Base-by-base conservation (phyloP, 1,140 invertebrate species). In the Drosophila lacteicornis region DNA sequence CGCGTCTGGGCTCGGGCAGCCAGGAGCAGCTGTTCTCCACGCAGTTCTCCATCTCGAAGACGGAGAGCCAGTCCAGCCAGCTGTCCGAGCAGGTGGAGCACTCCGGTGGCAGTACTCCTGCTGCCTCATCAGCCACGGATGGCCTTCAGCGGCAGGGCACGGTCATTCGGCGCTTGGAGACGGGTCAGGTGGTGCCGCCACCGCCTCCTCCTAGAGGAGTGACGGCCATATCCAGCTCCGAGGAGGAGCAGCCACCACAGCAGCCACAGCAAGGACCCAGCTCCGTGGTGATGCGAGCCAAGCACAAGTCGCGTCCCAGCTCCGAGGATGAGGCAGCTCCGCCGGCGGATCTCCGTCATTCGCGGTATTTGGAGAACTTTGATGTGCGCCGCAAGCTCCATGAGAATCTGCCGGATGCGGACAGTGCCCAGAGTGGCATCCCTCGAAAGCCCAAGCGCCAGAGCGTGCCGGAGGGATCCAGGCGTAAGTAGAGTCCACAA, bases 31-130 rank as follows among this genome's bases (percentile, higher is more conserved):
- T 93, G 11, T 93, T 93, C 76, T 91, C 92, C 59, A 93, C 91
- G 4, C 93, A 93, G 76, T 93, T 93, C 51, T 93, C 93, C 70
- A 92, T 93, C 70, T 93, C 93, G 4, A 93, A 93, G 78, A 93
- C 93, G 2, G 93, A 93, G 58, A 93, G 93, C 65, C 91, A 93
- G 49, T 93, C 91, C 25, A 93, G 93, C 62, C 93, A 93, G 83
- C 80, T 93, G 45, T 93, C 93, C 9, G 93, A 93, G 78, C 88
- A 93, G 60, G 68, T 90, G 17, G 87, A 86, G 17, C 65, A 80
- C 45, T 82, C 90, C 2, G 68, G 70, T 2, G 79, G 62, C 4
- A 74, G 66, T 27, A 81, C 71, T 2, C 79, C 71, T 9, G 67
- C 71, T 11, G 47, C 53, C 6, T 62, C 79, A 12, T 70, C 59